phyloP scores from a whole-genome alignment of 2,888 invertebrate genomes.

The Allophyes oxyacanthae region DNA sequence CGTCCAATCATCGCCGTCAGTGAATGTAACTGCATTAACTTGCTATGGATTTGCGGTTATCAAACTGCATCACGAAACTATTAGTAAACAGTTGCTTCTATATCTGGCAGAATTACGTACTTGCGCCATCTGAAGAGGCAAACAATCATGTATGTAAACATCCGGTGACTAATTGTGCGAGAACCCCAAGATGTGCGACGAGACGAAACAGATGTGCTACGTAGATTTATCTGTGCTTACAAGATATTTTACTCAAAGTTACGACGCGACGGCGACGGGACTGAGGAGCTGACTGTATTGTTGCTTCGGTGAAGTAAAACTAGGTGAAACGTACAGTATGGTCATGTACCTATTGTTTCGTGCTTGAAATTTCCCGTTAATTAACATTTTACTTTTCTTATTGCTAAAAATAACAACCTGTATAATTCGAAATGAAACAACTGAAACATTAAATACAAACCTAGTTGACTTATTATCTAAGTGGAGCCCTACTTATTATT shows the following conservation, averaged over 20 bases:
- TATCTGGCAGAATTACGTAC: constrained; percentile 23
- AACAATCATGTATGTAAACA: constrained; percentile 72
- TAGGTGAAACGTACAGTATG: constrained; percentile 8
- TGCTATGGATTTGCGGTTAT: constrained; percentile 20
- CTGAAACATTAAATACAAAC: constrained; percentile 2
- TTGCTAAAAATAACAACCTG: not conserved
- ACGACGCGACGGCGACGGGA: constrained; percentile 20
- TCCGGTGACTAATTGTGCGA: constrained; percentile 77
- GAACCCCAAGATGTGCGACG: constrained; percentile 52
- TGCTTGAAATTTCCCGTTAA: too few species aligned
- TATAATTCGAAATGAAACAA: constrained; percentile 9
- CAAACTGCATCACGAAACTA: constrained; percentile 22
- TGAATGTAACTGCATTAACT: constrained; percentile 38
- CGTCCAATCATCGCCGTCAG: constrained; percentile 43
- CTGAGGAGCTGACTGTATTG: constrained; percentile 9
- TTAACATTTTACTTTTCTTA: not conserved
- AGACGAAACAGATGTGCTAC: constrained; percentile 77
- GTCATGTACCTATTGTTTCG: constrained; percentile 1
- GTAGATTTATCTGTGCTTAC: constrained; percentile 69
- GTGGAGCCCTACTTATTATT: too few species aligned
- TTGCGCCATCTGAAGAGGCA: constrained; percentile 52
- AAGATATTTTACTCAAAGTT: constrained; percentile 57
- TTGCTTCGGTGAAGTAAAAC: constrained; percentile 14
- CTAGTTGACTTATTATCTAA: too few species aligned
- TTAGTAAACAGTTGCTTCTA: constrained; percentile 4